phyloP scores from a whole-genome alignment of 1,140 invertebrate genomes.

The Anastrepha ludens region DNA sequence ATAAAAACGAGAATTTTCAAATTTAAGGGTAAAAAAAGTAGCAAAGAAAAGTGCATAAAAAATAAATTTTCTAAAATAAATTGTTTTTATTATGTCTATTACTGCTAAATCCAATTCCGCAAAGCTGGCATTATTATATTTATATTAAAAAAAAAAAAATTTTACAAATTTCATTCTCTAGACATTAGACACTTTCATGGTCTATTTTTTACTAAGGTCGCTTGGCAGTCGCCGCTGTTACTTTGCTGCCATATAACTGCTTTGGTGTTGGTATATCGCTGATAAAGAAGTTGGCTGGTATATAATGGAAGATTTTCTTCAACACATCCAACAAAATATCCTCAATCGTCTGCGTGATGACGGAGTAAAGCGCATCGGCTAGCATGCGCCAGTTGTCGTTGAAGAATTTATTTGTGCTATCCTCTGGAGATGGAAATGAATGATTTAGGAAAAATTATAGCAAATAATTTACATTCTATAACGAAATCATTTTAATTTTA shows the following conservation, averaged over 20 bases:
- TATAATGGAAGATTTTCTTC: constrained; percentile 79
- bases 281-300: constrained; percentile 80
- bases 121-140: too few species aligned
- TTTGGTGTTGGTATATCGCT: constrained; percentile 76
- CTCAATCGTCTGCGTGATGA: constrained; percentile 81
- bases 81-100: too few species aligned
- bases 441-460: neutral
- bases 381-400: constrained; percentile 82
- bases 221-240: neutral
- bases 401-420: constrained; percentile 81
- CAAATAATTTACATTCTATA: neutral
- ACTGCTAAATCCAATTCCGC: too few species aligned
- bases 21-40: too few species aligned
- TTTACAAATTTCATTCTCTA: too few species aligned
- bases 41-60: too few species aligned
- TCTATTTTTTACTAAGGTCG: constrained; percentile 13
- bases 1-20: too few species aligned
- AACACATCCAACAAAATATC: constrained; percentile 80
- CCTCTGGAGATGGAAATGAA: constrained; percentile 76
- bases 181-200: neutral
- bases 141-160: too few species aligned
- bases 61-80: too few species aligned
- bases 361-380: constrained; percentile 79
- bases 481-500: too few species aligned
- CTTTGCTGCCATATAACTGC: constrained; percentile 65